Base-by-base conservation (phyloP, 2,888 invertebrate genomes). In the Epistrophe eligans region DNA sequence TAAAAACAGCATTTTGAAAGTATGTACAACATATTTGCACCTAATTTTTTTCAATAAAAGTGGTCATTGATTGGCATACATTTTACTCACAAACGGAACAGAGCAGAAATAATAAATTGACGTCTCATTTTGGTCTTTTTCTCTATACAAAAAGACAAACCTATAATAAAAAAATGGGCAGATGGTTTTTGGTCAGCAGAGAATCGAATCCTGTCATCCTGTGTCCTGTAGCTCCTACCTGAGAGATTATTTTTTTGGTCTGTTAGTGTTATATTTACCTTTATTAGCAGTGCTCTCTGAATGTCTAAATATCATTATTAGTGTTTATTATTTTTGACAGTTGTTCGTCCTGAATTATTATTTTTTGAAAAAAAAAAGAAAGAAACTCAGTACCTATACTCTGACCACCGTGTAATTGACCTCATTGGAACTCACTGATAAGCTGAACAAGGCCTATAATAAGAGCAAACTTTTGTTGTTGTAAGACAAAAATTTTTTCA, bases 241-340 rank as follows among this genome's bases (percentile, higher is more conserved):
- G 74, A 7, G 48, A 77, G 77, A 85, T 85, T 81, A 85, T 72
- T 57, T 50, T 80, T 57, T 32, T 57, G 32, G 58, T 48, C 45
- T 38, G 19, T 19, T 77, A 35, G 77, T 85, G 77, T 73, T 67
- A 38, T 77, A 87, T 79, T 87, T 87, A 79, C 83, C 79, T 74
- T 62, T 74, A 77, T 87, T 87, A 45, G 35, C 8, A n/a, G 70
- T 58, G 62, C 55, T 74, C 77, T 73, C 55, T 77, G 55, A 77
- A 81, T 84, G 84, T 81, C 40, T 73, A 62, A 77, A 84, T 84
- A 80, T 72, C 72, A 85, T 81, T 85, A 82, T 85, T 82, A 77
- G 77, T 74, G 64, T 77, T 24, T 77, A 82, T 82, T 85, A 77
- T 77, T 43, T 64, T 50, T 74, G 77, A 77, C 85, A 85, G 81